Evolutionary conservation across 2,113 vertebrate genomes (phyloP).

Genomic region (Hippoglossus stenolepis): DNA sequence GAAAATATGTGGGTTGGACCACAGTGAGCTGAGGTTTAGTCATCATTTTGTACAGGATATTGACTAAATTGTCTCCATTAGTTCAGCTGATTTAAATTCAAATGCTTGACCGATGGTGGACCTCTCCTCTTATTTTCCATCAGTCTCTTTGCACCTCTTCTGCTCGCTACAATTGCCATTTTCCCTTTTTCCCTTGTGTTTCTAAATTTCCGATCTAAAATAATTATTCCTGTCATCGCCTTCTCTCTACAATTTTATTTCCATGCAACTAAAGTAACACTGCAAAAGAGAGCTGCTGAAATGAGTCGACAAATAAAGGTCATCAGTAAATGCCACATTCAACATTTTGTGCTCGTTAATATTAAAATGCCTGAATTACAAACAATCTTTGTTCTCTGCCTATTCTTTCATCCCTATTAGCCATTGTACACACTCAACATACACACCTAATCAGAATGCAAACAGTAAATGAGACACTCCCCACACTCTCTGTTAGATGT

Average conservation of each 20-base stretch:
- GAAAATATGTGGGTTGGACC: slow-evolving; percentile 20
- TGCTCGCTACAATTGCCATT: neutral
- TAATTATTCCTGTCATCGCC: neutral
- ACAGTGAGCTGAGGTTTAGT: slow-evolving; percentile 11
- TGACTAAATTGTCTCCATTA: slow-evolving; percentile 3
- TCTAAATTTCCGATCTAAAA: neutral
- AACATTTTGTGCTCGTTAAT: slow-evolving; percentile 13
- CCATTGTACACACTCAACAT: neutral
- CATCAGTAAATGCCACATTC: slow-evolving; percentile 6
- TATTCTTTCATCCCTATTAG: neutral
- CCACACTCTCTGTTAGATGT: neutral
- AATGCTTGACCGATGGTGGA: slow-evolving; percentile 2
- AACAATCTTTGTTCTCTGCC: neutral
- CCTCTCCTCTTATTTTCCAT: neutral
- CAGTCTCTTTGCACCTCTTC: neutral
- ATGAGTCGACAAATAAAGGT: slow-evolving; percentile 4
- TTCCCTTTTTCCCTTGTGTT: neutral
- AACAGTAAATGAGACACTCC: neutral
- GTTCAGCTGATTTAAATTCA: slow-evolving; percentile 38
- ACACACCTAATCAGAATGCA: neutral
- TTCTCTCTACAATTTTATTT: neutral
- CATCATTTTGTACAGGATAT: slow-evolving; percentile 1
- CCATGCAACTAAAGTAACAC: neutral
- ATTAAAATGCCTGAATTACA: neutral
- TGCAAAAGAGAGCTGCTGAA: neutral